Base-by-base conservation (phyloP, 2,113 vertebrate species). In the Microtus oregoni region DNA sequence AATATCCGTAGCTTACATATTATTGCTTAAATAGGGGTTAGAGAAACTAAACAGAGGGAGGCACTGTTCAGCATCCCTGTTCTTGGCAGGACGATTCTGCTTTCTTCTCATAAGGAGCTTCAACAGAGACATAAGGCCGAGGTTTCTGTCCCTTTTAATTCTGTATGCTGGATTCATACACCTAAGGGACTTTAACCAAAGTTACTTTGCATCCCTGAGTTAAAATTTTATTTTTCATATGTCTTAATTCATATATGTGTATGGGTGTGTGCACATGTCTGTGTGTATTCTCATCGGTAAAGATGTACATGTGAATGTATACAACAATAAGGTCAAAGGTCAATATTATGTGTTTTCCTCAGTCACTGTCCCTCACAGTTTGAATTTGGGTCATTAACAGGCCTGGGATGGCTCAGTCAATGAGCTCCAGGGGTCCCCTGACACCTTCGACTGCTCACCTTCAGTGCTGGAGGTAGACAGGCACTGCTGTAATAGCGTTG, bases 251-350 rank as follows among this genome's bases (percentile, higher is more conserved):
- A 28, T 41, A 17, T 75, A 7, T 15, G n/a, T 78, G 30, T 81
- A 0, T 81, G 2, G 7, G 1, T 58, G 35, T 82, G 1, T 82
- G 2, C 24, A 7, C 12, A 38, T 72, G 3, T 41, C 9, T 67
- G 70, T 5, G 28, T 38, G 9, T 58, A 26, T 55, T 70, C 28
- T 12, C 41, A 10, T 52, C 58, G 0, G 9, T 76, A 41, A 41
- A 44, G 38, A 76, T 76, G 10, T 44, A 28, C 38, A 28, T 7
- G 73, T 76, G 22, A 22, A 76, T 44, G 73, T 28, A 76, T 44
- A 12, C 38, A 76, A 44, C 9, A 28, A 26, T 41, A 22, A 76
- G 24, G 73, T 41, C 73, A 44, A 26, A 75, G 38, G 38, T 75
- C 73, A 41, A 44, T 11, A 76, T 76, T 4, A 44, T 12, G 73